A percentile compares a stretch with the other conserved stretches of the same genome.
Conservation (phyloP, 2,113 vertebrate species). For the Crocuta crocuta region DNA sequence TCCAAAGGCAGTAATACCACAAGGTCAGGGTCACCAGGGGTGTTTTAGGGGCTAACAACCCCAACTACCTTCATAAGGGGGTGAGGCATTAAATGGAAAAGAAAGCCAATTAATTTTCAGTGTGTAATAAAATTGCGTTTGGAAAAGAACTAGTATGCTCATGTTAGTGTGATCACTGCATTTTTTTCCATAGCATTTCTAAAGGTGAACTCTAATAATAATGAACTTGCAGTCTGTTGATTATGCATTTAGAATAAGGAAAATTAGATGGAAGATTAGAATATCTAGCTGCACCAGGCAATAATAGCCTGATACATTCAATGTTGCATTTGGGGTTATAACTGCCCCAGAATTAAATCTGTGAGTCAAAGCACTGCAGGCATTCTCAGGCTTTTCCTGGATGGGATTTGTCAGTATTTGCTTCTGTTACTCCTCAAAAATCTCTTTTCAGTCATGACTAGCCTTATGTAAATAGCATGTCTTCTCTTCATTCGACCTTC, state of each 20-base stretch:
- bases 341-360: background rate
- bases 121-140: background rate
- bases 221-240: background rate
- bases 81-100: background rate
- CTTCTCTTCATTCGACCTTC: background rate
- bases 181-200: background rate
- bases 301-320: background rate
- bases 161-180: background rate
- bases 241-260: background rate
- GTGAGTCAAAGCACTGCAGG: background rate
- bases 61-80: background rate
- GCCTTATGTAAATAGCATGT: background rate
- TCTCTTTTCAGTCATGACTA: background rate
- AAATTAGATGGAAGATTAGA: background rate
- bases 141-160: background rate
- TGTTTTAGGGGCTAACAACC: background rate
- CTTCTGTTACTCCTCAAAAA: background rate
- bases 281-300: background rate
- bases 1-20: background rate
- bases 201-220: slow-evolving; percentile 5
- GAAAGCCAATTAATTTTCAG: background rate
- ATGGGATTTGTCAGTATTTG: background rate
- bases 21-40: background rate
- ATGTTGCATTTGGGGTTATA: background rate
- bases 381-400: background rate